Conservation (phyloP, 1,140 invertebrate genomes). For the Bombus difficillimus region DNA sequence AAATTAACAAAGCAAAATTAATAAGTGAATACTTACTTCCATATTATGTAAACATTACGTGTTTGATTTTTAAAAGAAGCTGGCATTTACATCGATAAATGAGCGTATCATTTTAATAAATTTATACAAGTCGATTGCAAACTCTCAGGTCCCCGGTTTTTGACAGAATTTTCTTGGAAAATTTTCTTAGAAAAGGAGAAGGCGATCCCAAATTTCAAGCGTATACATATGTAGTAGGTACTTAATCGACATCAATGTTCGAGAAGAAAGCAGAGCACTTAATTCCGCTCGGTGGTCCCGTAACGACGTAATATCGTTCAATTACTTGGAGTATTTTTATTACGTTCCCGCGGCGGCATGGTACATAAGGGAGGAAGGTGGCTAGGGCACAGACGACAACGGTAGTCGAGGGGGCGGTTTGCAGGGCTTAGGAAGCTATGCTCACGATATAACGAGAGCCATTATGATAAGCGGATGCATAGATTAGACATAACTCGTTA, state of each 20-base stretch:
- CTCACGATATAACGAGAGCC: constrained; percentile 76
- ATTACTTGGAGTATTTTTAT: constrained; percentile 79
- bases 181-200: background rate
- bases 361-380: constrained; percentile 15
- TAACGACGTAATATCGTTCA: constrained; percentile 77
- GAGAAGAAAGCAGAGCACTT: constrained; percentile 35
- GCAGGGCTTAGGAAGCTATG: constrained; percentile 54
- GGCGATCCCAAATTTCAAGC: background rate
- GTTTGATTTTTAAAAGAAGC: too few relatives aligned
- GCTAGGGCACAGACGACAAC: constrained; percentile 30
- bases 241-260: constrained; percentile 26
- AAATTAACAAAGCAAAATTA: background rate
- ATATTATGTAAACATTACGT: too few relatives aligned
- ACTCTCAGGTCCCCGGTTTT: too few relatives aligned
- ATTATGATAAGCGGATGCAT: constrained; percentile 82
- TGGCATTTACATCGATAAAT: too few relatives aligned
- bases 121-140: too few relatives aligned
- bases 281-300: constrained; percentile 61
- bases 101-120: too few relatives aligned
- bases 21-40: background rate
- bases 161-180: background rate
- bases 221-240: background rate
- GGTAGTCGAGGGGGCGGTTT: constrained; percentile 60
- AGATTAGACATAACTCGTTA: constrained; percentile 82
- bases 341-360: constrained; percentile 52